These are phyloP conservation scores for Alosa alosa DNA, from an alignment of 2,113 vertebrate genomes.

Conservation along the genomic window DNA sequence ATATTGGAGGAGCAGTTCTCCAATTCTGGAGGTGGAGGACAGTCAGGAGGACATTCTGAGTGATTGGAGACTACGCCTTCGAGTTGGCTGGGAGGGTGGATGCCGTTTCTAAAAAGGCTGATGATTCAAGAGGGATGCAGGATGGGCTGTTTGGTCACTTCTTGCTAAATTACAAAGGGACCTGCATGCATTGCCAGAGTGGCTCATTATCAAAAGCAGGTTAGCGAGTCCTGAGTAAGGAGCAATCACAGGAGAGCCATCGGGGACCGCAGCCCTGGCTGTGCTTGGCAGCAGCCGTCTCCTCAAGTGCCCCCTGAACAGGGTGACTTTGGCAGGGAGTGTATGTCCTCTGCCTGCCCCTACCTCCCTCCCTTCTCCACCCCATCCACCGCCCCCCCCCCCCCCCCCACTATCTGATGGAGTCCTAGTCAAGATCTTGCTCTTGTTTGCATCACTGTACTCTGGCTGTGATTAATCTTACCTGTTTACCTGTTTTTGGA, in stretches of 20 bases:
- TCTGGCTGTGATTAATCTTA: constrained; percentile 63
- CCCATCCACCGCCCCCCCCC: background rate
- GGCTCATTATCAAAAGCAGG: constrained; percentile 42
- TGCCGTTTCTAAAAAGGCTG: background rate
- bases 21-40: background rate
- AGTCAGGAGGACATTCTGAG: background rate
- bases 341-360: constrained; percentile 1
- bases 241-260: constrained; percentile 14
- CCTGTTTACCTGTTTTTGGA: constrained; percentile 32
- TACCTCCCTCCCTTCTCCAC: constrained; percentile 19
- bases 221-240: background rate
- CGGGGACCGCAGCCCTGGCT: background rate
- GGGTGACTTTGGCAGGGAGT: background rate
- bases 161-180: constrained; percentile 47
- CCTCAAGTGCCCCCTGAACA: constrained; percentile 4
- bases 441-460: background rate
- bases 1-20: background rate
- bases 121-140: constrained; percentile 8
- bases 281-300: background rate
- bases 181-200: constrained; percentile 40
- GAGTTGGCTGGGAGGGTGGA: background rate
- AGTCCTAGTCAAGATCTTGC: constrained; percentile 50
- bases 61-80: background rate
- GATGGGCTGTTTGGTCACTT: constrained; percentile 19
- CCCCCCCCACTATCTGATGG: constrained; percentile 37